Conservation (phyloP, 2,113 vertebrate species). For the Oncorhynchus tshawytscha region DNA sequence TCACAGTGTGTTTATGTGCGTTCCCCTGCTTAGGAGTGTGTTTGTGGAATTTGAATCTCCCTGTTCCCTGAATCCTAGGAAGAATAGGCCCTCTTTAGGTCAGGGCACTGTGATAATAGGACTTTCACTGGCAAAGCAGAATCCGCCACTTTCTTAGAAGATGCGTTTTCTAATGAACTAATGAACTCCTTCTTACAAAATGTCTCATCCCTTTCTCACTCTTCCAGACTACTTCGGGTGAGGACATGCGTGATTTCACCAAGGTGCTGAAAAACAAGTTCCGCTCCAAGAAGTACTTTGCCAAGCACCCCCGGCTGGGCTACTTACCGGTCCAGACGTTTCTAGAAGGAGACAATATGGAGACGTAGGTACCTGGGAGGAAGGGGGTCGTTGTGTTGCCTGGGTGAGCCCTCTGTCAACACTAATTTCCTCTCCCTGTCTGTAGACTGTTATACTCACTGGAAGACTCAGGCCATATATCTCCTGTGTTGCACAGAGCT, state of each 20-base stretch:
- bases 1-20: conserved; percentile 21
- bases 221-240: conserved; percentile 91
- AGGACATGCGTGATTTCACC: conserved; percentile 97
- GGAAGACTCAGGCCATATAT: conserved; percentile 24
- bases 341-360: conserved; percentile 94
- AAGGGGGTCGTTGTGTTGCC: neutral
- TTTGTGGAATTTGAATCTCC: neutral
- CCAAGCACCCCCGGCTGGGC: conserved; percentile 94
- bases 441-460: conserved; percentile 9
- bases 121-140: conserved; percentile 47
- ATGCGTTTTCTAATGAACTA: conserved; percentile 49
- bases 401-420: neutral
- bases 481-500: conserved; percentile 12
- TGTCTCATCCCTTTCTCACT: neutral
- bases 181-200: conserved; percentile 36
- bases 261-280: conserved; percentile 99
- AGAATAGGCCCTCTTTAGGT: conserved; percentile 31
- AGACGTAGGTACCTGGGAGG: conserved; percentile 82
- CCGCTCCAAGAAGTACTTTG: conserved; percentile 96
- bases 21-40: neutral
- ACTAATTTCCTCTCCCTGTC: conserved; percentile 26
- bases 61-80: conserved; percentile 36
- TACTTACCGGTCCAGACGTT: conserved; percentile 98
- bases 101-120: conserved; percentile 46
- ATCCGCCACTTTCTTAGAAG: conserved; percentile 24